phyloP scores from a whole-genome alignment of 2,113 vertebrate species.

The Cygnus buccinator region DNA sequence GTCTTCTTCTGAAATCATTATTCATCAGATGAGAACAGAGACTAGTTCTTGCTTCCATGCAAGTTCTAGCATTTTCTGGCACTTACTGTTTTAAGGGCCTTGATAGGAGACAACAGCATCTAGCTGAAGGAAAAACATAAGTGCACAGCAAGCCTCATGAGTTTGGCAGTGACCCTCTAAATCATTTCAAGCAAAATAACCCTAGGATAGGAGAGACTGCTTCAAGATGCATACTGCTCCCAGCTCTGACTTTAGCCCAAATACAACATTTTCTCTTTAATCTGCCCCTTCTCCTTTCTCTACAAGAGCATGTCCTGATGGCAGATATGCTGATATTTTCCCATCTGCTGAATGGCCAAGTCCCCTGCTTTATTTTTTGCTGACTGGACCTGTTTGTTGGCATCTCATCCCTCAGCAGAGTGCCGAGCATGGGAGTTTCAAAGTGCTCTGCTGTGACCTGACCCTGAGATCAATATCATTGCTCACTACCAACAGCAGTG shows the following conservation, averaged over 20 bases:
- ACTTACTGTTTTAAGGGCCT: neutral
- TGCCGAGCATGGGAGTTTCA: neutral
- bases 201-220: neutral
- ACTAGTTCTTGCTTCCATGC: neutral
- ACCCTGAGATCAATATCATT: neutral
- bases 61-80: neutral
- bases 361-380: neutral
- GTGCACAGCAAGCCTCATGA: neutral
- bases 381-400: neutral
- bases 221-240: neutral
- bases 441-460: neutral
- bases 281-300: neutral
- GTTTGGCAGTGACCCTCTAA: neutral
- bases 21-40: neutral
- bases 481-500: neutral
- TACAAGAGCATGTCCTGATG: neutral
- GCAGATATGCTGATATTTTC: neutral
- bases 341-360: neutral
- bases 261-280: neutral
- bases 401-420: neutral
- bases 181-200: neutral
- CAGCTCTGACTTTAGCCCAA: neutral
- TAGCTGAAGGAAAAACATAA: neutral
- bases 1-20: neutral
- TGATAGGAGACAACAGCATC: neutral